These are phyloP conservation scores for Lagodon rhomboides DNA, from an alignment of 2,797 vertebrate species.

Conservation along the genomic window DNA sequence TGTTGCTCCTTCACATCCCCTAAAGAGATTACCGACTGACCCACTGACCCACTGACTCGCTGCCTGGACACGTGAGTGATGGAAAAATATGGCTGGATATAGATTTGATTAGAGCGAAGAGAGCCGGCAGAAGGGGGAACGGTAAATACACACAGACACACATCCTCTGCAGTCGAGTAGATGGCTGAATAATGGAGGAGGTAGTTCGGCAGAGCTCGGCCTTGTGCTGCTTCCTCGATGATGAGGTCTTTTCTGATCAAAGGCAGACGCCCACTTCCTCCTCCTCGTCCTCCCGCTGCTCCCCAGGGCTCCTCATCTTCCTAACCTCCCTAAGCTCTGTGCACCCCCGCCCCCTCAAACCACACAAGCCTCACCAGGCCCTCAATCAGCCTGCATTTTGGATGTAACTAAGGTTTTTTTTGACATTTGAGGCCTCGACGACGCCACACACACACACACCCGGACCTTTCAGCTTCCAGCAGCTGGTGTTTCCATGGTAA, in stretches of 20 bases:
- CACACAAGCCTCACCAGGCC: conserved; percentile 5
- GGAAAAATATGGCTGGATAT: conserved; percentile 6
- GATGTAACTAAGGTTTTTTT: conserved; percentile 45
- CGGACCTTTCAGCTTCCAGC: conserved; percentile 43
- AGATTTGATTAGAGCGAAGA: conserved; percentile 50
- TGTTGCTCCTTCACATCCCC: conserved; percentile 30
- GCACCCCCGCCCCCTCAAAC: conserved; percentile 27
- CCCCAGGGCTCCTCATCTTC: conserved; percentile 21
- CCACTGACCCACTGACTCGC: conserved; percentile 57
- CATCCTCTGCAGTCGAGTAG: not conserved
- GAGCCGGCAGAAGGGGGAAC: not conserved
- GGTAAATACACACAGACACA: not conserved
- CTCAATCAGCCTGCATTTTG: conserved; percentile 24
- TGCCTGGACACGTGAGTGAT: not conserved
- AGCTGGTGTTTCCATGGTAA: conserved; percentile 81
- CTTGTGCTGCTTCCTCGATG: conserved; percentile 44
- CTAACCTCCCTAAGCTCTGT: conserved; percentile 15
- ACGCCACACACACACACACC: conserved; percentile 25
- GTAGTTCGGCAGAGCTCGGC: conserved; percentile 22
- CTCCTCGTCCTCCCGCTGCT: conserved; percentile 9
- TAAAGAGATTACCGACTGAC: conserved; percentile 69
- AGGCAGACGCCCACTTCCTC: conserved; percentile 27
- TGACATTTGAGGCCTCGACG: conserved; percentile 47
- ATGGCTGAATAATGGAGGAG: not conserved
- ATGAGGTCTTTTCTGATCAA: conserved; percentile 65